Base-by-base conservation (phyloP, 1,140 invertebrate species). In the Cherax quadricarinatus region DNA sequence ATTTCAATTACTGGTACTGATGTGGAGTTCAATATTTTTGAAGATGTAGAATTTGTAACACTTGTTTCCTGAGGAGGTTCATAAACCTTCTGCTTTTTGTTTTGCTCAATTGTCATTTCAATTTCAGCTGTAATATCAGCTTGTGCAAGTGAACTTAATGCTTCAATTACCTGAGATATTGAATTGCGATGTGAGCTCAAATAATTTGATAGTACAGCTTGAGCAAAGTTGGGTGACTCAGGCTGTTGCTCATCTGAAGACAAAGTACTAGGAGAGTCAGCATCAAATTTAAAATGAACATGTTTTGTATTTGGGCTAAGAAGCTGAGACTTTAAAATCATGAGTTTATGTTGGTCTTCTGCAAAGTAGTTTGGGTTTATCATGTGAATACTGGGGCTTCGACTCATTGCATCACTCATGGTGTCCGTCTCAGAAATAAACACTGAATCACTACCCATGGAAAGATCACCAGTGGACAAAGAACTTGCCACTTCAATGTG, bases 401-500 rank as follows among this genome's bases (percentile, higher is more conserved):
- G 70, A 78, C 92, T 91, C 41, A 90, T 84, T 41, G 86, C 73
- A 86, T 94, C 93, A 92, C 93, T 94, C 53, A 91, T 57, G 83
- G 93, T 93, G 51, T 94, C 89, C 24, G 86, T 91, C 49, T 94
- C 93, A 21, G 94, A 94, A 18, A 93, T 85, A 92, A 94, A 95
- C 7, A 94, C 94, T 48, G 94, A 94, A 89, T 94, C 94, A 89
- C 93, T 93, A 30, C 94, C 94, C 93, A 94, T 93, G 24, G 94
- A 95, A n/a, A 94, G 70, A 70, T 94, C 94, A 60, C 93, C 94
- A 75, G 94, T 89, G 49, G 94, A 94, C 48, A 94, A 57, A 60
- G 89, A 93, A 92, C 94, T 94, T 53, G 93, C 86, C 62, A 93
- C 85, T 80, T 88, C 89, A 87, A 88, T 30, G 21, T 90, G 87